phyloP scores from a whole-genome alignment of 2,113 vertebrate genomes.

The Mesitornis unicolor region DNA sequence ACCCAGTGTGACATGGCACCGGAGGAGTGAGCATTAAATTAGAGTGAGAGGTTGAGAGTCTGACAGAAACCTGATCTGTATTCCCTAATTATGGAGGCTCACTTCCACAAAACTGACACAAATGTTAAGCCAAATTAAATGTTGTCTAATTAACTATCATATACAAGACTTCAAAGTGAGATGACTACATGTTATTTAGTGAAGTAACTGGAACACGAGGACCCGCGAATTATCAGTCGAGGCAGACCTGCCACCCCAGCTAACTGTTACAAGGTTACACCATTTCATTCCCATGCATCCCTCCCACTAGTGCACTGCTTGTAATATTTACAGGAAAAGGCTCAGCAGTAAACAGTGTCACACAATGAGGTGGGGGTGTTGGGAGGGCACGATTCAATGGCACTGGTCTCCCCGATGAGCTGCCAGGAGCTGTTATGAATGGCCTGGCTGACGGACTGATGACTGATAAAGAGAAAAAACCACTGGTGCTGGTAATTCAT shows the following conservation, averaged over 20 bases:
- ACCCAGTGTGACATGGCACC: constrained; percentile 57
- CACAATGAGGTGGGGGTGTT: constrained; percentile 73
- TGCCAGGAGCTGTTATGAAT: constrained; percentile 76
- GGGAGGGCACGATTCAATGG: constrained; percentile 66
- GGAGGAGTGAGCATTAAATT: constrained; percentile 67
- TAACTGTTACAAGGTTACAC: constrained; percentile 25
- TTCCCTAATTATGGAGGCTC: constrained; percentile 78
- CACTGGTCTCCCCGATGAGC: constrained; percentile 69
- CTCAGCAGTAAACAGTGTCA: constrained; percentile 78
- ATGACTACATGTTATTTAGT: constrained; percentile 58
- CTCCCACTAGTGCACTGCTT: constrained; percentile 17
- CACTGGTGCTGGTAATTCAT: constrained; percentile 55
- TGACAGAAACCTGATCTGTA: constrained; percentile 77
- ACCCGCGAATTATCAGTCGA: neutral
- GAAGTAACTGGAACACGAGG: neutral
- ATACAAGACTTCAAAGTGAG: constrained; percentile 60
- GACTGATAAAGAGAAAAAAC: constrained; percentile 73
- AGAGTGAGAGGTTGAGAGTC: constrained; percentile 68
- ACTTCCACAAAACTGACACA: constrained; percentile 73
- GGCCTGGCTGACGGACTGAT: constrained; percentile 69
- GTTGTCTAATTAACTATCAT: constrained; percentile 78
- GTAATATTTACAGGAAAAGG: constrained; percentile 80
- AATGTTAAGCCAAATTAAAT: constrained; percentile 78
- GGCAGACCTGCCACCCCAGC: constrained; percentile 37
- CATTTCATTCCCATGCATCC: constrained; percentile 20